Base-by-base conservation (phyloP, 2,888 invertebrate species). In the Limulus polyphemus region DNA sequence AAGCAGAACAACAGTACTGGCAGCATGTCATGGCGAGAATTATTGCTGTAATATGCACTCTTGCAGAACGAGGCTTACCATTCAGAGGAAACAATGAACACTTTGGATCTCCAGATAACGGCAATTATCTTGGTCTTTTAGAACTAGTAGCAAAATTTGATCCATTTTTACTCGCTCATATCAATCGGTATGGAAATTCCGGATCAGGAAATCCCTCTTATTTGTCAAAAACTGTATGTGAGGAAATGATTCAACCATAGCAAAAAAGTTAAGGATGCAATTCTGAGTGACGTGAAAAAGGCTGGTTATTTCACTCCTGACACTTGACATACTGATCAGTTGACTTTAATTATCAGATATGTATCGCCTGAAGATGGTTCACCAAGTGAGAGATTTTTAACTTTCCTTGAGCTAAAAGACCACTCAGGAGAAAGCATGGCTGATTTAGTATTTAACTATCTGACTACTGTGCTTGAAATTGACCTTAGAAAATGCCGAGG, bases 61-160 rank as follows among this genome's bases (percentile, higher is more conserved):
- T 73, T 50, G 65, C 68, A 32, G 57, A 61, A 47, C 67, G 71
- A 17, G 70, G 70, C n/a, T 61, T 74, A 17, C 61, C 72, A 49
- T 72, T 73, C 63, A 57, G 70, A 62, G 72, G 71, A 55, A 55
- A 63, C n/a, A 57, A 65, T 60, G 71, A 74, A 65, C 69, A 57
- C 49, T 69, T 74, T 65, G 69, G 69, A 50, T 62, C 62, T 12
- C 48, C 47, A 48, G 56, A 69, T 49, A 73, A 70, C 69, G 72
- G 73, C 50, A 74, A 74, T 61, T 73, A 69, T 65, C 59, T 72
- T n/a, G n/a, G n/a, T n/a, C n/a, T n/a, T n/a, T 12, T 73, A 12
- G 72, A 74, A 67, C 61, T 73, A 17, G 56, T 73, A 47, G 68
- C 73, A 9, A 63, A 73, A 59, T 74, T 71, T 62, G 72, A 73